Percentiles rank a stretch among this genome's conserved stretches.
These are phyloP conservation scores for Fregetta grallaria DNA, from an alignment of 2,113 vertebrate genomes.

Conservation along the genomic window DNA sequence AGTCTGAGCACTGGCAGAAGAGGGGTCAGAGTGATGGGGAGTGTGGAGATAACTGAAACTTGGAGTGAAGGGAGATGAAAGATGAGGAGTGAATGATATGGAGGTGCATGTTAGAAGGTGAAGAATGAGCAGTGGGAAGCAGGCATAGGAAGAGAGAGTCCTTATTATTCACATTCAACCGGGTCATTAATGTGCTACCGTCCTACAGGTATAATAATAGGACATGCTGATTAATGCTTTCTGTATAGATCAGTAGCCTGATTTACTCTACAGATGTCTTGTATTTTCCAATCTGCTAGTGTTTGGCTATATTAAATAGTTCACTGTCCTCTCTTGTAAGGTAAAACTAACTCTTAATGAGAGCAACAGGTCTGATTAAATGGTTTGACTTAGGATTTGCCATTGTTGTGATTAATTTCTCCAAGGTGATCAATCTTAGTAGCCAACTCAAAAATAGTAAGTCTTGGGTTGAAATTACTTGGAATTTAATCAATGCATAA, in stretches of 20 bases:
- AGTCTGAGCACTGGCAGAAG: not conserved
- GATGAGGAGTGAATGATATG: not conserved
- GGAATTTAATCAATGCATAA: constrained; percentile 29
- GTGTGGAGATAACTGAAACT: not conserved
- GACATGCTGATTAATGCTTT: not conserved
- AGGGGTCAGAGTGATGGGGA: not conserved
- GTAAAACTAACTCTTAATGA: constrained; percentile 12
- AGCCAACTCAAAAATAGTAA: constrained; percentile 25
- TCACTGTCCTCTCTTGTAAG: not conserved
- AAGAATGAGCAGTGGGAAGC: not conserved
- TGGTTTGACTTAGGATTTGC: constrained; percentile 9
- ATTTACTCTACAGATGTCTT: not conserved
- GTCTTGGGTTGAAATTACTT: constrained; percentile 39
- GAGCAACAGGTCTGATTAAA: constrained; percentile 38
- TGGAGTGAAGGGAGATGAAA: not conserved
- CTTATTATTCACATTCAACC: not conserved
- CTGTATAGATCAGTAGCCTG: not conserved
- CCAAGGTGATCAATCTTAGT: constrained; percentile 30
- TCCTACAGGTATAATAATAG: not conserved
- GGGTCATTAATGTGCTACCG: not conserved
- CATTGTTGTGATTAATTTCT: constrained; percentile 36
- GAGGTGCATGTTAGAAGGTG: not conserved
- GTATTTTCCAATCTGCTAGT: not conserved
- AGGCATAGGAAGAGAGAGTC: not conserved
- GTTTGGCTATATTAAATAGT: not conserved